Evolutionary conservation across 2,888 invertebrate species (phyloP).

Genomic region (Bruchidius siliquastri): DNA sequence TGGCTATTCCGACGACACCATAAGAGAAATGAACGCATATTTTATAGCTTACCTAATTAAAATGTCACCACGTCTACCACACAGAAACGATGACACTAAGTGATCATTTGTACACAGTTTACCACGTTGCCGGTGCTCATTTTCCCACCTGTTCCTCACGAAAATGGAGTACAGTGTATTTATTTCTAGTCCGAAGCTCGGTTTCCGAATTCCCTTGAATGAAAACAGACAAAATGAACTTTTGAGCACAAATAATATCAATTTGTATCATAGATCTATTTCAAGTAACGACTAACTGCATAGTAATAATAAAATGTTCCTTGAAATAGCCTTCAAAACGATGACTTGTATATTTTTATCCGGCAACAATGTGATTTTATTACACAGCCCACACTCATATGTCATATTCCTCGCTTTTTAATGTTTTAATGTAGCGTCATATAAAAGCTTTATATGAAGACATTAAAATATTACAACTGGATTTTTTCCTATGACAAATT

Average conservation of each 20-base stretch:
- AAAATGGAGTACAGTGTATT: too few species aligned
- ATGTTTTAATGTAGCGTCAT: not conserved
- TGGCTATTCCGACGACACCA: not conserved
- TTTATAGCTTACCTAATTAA: not conserved
- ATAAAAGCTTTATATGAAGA: not conserved
- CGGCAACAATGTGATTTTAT: not conserved
- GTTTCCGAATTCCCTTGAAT: too few species aligned
- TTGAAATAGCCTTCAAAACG: not conserved
- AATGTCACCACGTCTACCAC: not conserved
- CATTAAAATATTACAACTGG: not conserved
- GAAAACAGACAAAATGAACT: too few species aligned
- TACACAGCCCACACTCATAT: not conserved
- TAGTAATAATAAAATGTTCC: too few species aligned
- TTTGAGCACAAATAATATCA: too few species aligned
- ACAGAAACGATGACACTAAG: not conserved
- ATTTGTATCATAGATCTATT: too few species aligned
- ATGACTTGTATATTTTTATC: not conserved
- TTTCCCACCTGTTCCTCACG: too few species aligned
- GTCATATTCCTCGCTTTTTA: not conserved
- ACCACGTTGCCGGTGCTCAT: not conserved
- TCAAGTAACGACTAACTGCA: too few species aligned
- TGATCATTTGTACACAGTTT: not conserved
- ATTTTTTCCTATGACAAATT: not conserved
- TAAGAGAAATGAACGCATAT: not conserved
- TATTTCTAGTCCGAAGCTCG: too few species aligned